Evolutionary conservation across 2,888 invertebrate species (phyloP).

Genomic region (Euzetes globulus): DNA sequence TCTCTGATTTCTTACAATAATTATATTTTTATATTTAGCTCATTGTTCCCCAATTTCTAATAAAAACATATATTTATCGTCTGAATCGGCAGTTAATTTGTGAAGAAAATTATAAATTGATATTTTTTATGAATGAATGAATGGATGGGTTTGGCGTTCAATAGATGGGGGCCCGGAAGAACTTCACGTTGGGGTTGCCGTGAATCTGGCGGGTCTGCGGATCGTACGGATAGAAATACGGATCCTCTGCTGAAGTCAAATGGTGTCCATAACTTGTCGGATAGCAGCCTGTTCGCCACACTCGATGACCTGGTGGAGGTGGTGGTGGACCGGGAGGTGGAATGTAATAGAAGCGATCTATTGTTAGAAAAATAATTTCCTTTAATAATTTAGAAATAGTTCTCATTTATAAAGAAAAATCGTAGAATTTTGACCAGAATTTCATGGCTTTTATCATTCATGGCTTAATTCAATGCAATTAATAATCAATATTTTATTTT

Average conservation of each 20-base stretch:
- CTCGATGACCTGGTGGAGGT: constrained; percentile 6
- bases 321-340: constrained; percentile 8
- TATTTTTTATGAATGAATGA: not conserved
- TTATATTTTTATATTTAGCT: too few relatives aligned
- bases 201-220: constrained; percentile 6
- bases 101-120: not conserved
- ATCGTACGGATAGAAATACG: constrained; percentile 9
- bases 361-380: not conserved
- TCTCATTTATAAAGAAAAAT: too few relatives aligned
- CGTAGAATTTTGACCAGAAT: too few relatives aligned
- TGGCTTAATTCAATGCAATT: too few relatives aligned
- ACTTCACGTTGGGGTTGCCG: not conserved
- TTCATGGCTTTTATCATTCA: too few relatives aligned
- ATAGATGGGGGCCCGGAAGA: not conserved
- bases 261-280: not conserved
- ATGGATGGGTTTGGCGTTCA: not conserved
- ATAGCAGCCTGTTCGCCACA: constrained; percentile 9
- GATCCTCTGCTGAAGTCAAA: not conserved
- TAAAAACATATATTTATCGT: too few relatives aligned
- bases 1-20: too few relatives aligned
- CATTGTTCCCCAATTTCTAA: too few relatives aligned
- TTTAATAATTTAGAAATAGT: not conserved
- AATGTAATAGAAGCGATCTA: constrained; percentile 13
- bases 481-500: too few relatives aligned
- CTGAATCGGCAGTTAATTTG: too few relatives aligned